Conservation (phyloP, 2,888 invertebrate species). For the Bombylius major region DNA sequence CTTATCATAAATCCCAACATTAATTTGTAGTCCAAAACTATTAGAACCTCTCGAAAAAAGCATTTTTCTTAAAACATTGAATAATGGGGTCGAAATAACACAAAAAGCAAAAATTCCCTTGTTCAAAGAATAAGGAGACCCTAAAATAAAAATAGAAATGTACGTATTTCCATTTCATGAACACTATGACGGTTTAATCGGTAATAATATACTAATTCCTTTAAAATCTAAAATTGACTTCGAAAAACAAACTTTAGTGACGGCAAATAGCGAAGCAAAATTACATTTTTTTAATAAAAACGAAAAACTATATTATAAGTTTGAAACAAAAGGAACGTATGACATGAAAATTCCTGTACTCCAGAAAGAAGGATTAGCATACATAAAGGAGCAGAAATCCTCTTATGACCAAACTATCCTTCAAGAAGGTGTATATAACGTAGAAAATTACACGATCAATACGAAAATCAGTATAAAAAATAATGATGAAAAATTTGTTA, state of each 20-base stretch:
- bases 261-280: background rate
- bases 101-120: constrained; percentile 2
- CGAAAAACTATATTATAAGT: background rate
- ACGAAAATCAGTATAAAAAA: background rate
- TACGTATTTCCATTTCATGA: constrained; percentile 1
- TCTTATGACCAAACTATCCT: background rate
- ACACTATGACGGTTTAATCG: constrained; percentile 2
- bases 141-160: background rate
- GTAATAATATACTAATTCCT: constrained; percentile 1
- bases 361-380: background rate
- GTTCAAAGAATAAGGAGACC: constrained; percentile 1
- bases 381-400: background rate
- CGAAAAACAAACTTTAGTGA: background rate
- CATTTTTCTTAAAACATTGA: background rate
- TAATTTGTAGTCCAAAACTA: constrained; percentile 1
- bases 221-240: background rate
- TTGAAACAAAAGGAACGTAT: background rate
- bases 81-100: background rate
- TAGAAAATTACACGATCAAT: background rate
- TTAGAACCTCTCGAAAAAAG: background rate
- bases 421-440: constrained; percentile 4
- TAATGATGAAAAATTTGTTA: background rate
- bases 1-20: background rate
- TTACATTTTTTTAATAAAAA: background rate
- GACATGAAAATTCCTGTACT: background rate